Conservation (phyloP, 2,113 vertebrate genomes). For the Egretta garzetta region DNA sequence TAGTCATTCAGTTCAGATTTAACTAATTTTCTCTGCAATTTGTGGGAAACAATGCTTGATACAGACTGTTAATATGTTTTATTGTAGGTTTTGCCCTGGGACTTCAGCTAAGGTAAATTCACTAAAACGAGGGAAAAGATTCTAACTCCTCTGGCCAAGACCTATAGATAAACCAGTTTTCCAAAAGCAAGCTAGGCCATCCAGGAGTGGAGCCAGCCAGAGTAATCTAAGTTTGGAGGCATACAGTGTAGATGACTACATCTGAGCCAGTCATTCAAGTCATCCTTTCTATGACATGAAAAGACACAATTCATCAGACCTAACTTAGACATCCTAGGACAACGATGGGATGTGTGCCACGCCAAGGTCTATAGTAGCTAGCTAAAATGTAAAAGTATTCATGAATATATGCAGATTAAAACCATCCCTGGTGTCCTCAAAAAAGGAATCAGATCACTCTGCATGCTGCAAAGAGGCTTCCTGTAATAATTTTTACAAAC, state of each 20-base stretch:
- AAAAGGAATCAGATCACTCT: background rate
- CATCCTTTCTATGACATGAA: background rate
- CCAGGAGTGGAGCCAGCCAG: background rate
- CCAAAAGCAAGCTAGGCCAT: background rate
- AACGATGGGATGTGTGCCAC: fast-evolving
- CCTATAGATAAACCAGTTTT: background rate
- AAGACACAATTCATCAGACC: background rate
- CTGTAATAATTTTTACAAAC: background rate
- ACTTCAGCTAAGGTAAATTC: background rate
- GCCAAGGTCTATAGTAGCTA: background rate
- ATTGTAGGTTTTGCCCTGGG: background rate
- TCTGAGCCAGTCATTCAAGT: background rate
- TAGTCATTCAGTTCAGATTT: background rate
- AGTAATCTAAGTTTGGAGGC: background rate
- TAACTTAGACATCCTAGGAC: background rate
- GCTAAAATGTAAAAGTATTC: background rate
- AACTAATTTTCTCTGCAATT: constrained; percentile 5
- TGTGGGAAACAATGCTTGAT: background rate
- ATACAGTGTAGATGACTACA: background rate
- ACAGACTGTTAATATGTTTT: background rate
- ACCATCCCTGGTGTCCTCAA: background rate
- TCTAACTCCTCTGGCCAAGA: background rate
- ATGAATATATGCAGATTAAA: background rate
- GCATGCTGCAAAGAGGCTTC: background rate
- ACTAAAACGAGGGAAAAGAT: background rate